Percentiles rank a stretch among this genome's conserved stretches.
These are phyloP conservation scores for human (Homo sapiens) DNA, from an alignment of 2,113 vertebrate species.

Conservation along the genomic window GRCh38 chrX:142923501-142924000, in stretches of 20 bases:
- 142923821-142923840: not conserved
- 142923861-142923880: not conserved
- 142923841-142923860: not conserved
- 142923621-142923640: not conserved
- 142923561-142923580: not conserved
- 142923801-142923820: not conserved
- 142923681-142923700: not conserved
- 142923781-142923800: not conserved
- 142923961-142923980: not conserved
- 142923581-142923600: not conserved
- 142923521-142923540: not conserved
- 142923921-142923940: not conserved
- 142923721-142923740: not conserved
- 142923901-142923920: not conserved
- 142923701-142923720: not conserved
- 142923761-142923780: not conserved
- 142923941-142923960: not conserved
- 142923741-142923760: not conserved
- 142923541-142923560: not conserved
- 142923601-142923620: not conserved
- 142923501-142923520: not conserved
- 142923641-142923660: not conserved
- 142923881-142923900: not conserved
- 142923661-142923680: not conserved
- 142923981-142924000: not conserved